phyloP scores from a whole-genome alignment of 2,888 invertebrate genomes.

The Eupithecia vulgata region DNA sequence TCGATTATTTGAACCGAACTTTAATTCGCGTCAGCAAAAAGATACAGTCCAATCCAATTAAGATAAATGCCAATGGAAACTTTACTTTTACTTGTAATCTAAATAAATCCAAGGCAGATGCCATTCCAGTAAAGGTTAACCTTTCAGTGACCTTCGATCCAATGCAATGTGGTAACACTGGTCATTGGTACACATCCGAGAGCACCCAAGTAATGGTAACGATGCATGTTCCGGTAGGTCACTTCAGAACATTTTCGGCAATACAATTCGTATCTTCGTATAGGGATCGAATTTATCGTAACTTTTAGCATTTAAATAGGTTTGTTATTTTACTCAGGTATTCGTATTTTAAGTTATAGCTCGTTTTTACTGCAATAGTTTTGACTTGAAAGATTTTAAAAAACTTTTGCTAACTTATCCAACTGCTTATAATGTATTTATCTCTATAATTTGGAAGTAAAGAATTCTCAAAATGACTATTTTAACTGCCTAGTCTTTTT shows the following conservation, averaged over 20 bases:
- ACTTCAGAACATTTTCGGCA: background rate
- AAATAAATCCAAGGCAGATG: constrained; percentile 45
- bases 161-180: background rate
- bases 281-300: too few species aligned
- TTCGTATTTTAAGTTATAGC: too few species aligned
- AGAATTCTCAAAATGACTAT: background rate
- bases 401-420: too few species aligned
- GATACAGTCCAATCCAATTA: background rate
- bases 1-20: background rate
- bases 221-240: background rate
- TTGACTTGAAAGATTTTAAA: too few species aligned
- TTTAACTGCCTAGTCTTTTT: background rate
- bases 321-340: too few species aligned
- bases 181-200: background rate
- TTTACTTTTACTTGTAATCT: constrained; percentile 27
- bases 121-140: constrained; percentile 45
- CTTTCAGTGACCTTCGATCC: constrained; percentile 48
- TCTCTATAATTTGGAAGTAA: too few species aligned
- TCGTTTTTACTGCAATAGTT: too few species aligned
- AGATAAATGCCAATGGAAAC: background rate
- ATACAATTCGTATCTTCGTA: background rate
- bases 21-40: background rate
- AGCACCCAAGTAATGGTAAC: background rate
- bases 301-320: too few species aligned
- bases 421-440: too few species aligned